Evolutionary conservation across 2,113 vertebrate genomes (phyloP).

Genomic region (Paracanthobrama guichenoti): DNA sequence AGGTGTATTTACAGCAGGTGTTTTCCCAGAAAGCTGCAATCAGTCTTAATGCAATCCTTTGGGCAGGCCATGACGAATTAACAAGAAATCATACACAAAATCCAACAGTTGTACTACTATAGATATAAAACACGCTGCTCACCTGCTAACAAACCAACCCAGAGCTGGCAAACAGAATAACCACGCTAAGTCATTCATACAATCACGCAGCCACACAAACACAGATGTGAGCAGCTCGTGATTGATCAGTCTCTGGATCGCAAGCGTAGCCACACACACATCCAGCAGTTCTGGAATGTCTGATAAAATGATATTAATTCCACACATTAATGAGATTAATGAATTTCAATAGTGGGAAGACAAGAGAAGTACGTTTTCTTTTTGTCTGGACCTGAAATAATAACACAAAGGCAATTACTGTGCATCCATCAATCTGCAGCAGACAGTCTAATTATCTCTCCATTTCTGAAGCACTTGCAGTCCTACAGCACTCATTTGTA

Average conservation of each 20-base stretch:
- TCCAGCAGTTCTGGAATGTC: constrained; percentile 91
- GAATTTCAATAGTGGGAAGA: constrained; percentile 82
- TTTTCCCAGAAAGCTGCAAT: constrained; percentile 40
- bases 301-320: constrained; percentile 99
- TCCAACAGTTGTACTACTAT: constrained; percentile 68
- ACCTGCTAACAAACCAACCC: constrained; percentile 9
- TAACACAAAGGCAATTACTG: constrained; percentile 97
- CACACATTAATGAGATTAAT: constrained; percentile 98
- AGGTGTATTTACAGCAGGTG: constrained; percentile 68
- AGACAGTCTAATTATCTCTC: constrained; percentile 94
- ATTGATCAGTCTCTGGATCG: constrained; percentile 80
- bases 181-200: neutral
- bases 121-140: constrained; percentile 17
- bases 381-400: constrained; percentile 91
- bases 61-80: neutral
- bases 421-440: constrained; percentile 92
- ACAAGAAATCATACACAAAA: neutral
- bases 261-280: constrained; percentile 83
- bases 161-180: constrained; percentile 26
- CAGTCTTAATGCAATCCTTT: neutral
- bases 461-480: constrained; percentile 93
- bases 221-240: constrained; percentile 51
- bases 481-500: constrained; percentile 78
- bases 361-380: constrained; percentile 81
- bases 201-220: constrained; percentile 24